Evolutionary conservation across 2,113 vertebrate genomes (phyloP).

Genomic region (Tragelaphus scriptus): DNA sequence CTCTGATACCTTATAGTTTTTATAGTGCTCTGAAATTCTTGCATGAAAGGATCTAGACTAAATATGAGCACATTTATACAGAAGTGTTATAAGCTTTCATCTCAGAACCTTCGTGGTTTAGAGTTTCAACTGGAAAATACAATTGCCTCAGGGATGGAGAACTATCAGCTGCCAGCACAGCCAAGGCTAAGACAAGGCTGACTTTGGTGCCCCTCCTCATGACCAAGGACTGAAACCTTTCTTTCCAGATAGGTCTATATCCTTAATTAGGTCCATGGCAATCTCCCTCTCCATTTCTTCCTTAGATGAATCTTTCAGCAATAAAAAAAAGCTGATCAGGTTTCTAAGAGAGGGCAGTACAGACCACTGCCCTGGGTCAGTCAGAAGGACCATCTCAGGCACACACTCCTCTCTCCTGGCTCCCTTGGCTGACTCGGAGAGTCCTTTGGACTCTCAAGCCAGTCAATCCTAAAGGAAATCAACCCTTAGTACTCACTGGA

Average conservation of each 20-base stretch:
- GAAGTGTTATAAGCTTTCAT: constrained; percentile 33
- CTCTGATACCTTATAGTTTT: not conserved
- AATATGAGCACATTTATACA: constrained; percentile 13
- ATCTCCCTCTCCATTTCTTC: not conserved
- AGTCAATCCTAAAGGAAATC: not conserved
- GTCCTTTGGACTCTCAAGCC: not conserved
- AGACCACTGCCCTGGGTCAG: too few species aligned
- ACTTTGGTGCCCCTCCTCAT: not conserved
- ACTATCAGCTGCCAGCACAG: not conserved
- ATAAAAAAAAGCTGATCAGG: not conserved
- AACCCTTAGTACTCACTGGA: not conserved
- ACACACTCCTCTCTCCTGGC: too few species aligned
- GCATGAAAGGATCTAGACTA: constrained; percentile 45
- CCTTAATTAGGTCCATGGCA: not conserved
- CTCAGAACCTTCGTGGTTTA: not conserved
- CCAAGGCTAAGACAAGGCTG: not conserved
- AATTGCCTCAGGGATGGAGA: not conserved
- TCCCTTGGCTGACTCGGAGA: too few species aligned
- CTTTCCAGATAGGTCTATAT: not conserved
- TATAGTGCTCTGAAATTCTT: constrained; percentile 26
- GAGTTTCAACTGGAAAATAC: not conserved
- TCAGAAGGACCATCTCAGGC: too few species aligned
- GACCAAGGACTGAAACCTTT: not conserved
- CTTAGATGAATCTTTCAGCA: not conserved
- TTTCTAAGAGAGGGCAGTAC: not conserved